Base-by-base conservation (phyloP, 2,888 invertebrate genomes). In the Troilus luridus region DNA sequence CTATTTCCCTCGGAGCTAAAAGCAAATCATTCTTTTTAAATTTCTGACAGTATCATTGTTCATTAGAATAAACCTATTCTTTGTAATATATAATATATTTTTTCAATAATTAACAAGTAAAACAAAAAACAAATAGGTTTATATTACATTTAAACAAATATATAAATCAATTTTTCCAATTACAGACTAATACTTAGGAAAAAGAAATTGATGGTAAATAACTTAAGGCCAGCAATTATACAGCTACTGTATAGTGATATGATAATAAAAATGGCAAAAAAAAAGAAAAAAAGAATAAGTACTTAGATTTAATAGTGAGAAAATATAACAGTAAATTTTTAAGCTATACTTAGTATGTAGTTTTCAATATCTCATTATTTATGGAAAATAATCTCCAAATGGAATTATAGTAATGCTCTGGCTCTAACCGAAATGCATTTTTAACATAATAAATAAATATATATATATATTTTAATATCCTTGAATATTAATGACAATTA, bases 1-100 rank as follows among this genome's bases (percentile, higher is more conserved):
- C 92, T 92, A 92, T 89, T 91, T 93, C 93, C 91, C 92, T 92
- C 90, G 93, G 92, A 90, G 92, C 93, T 93, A 89, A 19, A 91
- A 91, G 9, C n/a, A 58, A 19, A 56, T 77, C 17, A 0, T 17
- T 77, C 17, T 41, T 0, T 41, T 41, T 14, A 67, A 67, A 67
- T 24, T 24, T 6, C 0, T 6, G 5, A 67, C 11, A 67, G 24
- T 12, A 7, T 24, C 24, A 1, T 17, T 64, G 21, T 64, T 64
- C 21, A 64, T 67, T 67, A n/a, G 24, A 14, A 67, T 19, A 6
- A 67, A 24, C 2, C 5, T 67, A 14, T 10, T 14, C 67, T 24
- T 8, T 41, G 27, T 72, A 41, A 7, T 27, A 0, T 17, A 77
- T 77, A 41, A 19, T 41, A 9, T 2, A 19, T 17, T 0, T 41